Evolutionary conservation across 2,113 vertebrate genomes (phyloP).

Genomic region (Gambusia affinis): DNA sequence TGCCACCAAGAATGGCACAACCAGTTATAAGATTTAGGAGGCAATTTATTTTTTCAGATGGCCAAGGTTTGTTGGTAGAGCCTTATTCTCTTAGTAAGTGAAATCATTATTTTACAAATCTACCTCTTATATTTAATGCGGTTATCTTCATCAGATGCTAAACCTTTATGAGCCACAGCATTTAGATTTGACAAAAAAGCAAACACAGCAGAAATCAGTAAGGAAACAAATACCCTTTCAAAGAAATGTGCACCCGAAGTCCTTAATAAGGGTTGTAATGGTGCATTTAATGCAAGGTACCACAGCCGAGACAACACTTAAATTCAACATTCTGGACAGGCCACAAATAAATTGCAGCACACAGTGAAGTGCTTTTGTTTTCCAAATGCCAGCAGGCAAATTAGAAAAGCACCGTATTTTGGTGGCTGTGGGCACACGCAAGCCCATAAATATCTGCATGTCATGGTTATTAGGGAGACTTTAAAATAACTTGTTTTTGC

Average conservation of each 20-base stretch:
- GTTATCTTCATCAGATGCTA: no score
- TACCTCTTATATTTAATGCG: no score
- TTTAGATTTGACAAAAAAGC: no score
- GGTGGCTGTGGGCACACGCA: background rate
- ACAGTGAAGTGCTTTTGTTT: constrained; percentile 30
- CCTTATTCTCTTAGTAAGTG: no score
- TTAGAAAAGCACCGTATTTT: constrained; percentile 28
- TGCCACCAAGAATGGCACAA: no score
- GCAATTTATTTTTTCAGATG: no score
- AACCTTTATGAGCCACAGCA: no score
- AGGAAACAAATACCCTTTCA: no score
- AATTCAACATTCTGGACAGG: constrained; percentile 14
- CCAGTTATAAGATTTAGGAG: no score
- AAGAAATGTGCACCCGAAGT: background rate
- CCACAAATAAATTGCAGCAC: constrained; percentile 17
- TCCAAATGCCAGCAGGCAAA: constrained; percentile 21
- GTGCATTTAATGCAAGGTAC: background rate
- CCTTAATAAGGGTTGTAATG: background rate
- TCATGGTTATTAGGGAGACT: constrained; percentile 15
- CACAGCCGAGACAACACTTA: background rate
- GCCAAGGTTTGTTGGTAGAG: no score
- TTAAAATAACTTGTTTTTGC: constrained; percentile 34
- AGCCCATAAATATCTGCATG: constrained; percentile 1
- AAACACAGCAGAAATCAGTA: no score
- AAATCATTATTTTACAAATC: no score